Base-by-base conservation (phyloP, 2,888 invertebrate species). In the Candidula unifasciata region DNA sequence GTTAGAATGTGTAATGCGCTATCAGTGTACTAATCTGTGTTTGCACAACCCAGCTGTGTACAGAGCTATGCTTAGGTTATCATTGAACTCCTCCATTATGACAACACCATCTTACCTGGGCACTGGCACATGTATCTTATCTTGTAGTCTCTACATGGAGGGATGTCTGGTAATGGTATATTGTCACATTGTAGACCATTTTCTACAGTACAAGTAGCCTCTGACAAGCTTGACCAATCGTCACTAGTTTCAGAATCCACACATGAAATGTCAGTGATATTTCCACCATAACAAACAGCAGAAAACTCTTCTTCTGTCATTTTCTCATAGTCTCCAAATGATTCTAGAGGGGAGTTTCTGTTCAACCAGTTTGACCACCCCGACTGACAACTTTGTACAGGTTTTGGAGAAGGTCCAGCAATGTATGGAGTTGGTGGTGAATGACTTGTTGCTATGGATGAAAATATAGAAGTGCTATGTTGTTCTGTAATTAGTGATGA, bases 131-230 rank as follows among this genome's bases (percentile, higher is more conserved):
- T 89, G 85, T 90, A 92, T 84, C 90, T 80, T 37, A 92, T 88
- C 88, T 90, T 88, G 85, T 91, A 92, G 86, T 92, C 90, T 24
- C 86, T 86, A 81, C 91, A 92, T 27, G 85, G 86, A 35, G 84
- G 84, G 64, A 83, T 80, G 18, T 52, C 80, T 52, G 33, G 54
- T 44, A 84, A 24, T 54, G 66, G 84, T n/a, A 68, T 77, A 71
- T 90, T 91, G 52, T 86, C 80, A 92, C 97, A 97, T 2, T 95
- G 93, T 0, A 97, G 94, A 0, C 97, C 97, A 21, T 95, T 94
- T 89, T 96, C 95, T 85, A 97, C 92, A 71, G 90, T 88, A 84
- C 93, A 93, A 8, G 86, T 88, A 21, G 87, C 84, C 0, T 88
- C 89, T 68, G 91, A 89, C 16, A 90, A 89, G 44, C 90, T 89